Base-by-base conservation (phyloP, 2,797 vertebrate genomes). In the Erethizon dorsatum region DNA sequence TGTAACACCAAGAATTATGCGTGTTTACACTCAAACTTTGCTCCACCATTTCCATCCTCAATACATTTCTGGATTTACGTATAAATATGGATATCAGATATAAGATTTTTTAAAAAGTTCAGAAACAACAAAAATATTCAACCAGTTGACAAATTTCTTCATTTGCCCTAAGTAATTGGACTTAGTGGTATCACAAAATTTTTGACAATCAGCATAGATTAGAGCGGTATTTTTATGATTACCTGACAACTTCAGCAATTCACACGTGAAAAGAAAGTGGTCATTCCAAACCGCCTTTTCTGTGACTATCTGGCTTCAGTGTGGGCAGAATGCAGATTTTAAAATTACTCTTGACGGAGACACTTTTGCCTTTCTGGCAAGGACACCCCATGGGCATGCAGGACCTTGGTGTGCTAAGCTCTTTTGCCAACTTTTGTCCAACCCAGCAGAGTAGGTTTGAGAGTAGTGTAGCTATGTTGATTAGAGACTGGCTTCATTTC, bases 401-500 rank as follows among this genome's bases (percentile, higher is more conserved):
- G 65, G 69, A 47, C 63, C 12, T 79, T 33, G 65, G n/a, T 24
- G 13, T 75, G 5, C 50, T 93, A 9, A 84, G 33, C 28, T 90
- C 61, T 78, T 83, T 79, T 93, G 94, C 59, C 77, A 92, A 45
- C 6, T 33, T 91, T 73, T 50, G 6, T 79, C 15, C 41, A 28
- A 83, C 17, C 26, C 86, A 83, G 65, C 18, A 52, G 41, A 26
- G n/a, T 86, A 65, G 24, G 18, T 90, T 61, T 96, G 67, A 63
- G 90, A 83, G 56, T 50, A n/a, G 45, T 47, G 17, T 31, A 56
- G 52, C 17, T n/a, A 56, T 85, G 18, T 63, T 45, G 75, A 85
- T 92, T 79, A 91, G 56, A 54, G 52, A 5, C 37, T 85, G 82
- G 56, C 84, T 96, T 82, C 24, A 28, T 88, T 92, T 94, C 92